phyloP scores from a whole-genome alignment of 2,797 vertebrate species.

The Chaetophractus vellerosus region DNA sequence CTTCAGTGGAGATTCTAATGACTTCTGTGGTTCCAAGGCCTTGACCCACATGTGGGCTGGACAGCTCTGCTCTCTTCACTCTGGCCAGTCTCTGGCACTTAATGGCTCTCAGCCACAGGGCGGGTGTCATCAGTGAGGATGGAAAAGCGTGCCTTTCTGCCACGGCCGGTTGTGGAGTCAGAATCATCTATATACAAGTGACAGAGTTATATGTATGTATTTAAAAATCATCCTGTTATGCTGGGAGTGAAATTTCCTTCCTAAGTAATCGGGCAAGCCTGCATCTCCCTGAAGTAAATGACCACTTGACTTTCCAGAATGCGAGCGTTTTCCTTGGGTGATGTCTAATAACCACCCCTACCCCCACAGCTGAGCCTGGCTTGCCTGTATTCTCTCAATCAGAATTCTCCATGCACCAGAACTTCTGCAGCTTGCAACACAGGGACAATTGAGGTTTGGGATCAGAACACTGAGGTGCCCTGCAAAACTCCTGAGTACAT shows the following conservation, averaged over 20 bases:
- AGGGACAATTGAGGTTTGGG: background rate
- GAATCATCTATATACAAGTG: background rate
- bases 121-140: background rate
- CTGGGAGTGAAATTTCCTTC: background rate
- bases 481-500: background rate
- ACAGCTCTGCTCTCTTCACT: background rate
- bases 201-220: background rate
- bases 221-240: background rate
- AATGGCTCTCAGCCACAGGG: background rate
- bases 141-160: background rate
- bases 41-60: background rate
- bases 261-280: conserved; percentile 21
- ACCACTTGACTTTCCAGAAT: background rate
- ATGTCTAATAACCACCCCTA: background rate
- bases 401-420: background rate
- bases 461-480: background rate
- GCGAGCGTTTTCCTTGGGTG: background rate
- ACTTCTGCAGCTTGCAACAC: background rate
- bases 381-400: background rate
- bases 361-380: background rate
- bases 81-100: background rate
- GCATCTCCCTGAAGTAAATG: background rate
- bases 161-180: background rate
- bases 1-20: background rate
- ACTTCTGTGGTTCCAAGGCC: background rate